Base-by-base conservation (phyloP, 2,888 invertebrate species). In the Tridacna gigas region DNA sequence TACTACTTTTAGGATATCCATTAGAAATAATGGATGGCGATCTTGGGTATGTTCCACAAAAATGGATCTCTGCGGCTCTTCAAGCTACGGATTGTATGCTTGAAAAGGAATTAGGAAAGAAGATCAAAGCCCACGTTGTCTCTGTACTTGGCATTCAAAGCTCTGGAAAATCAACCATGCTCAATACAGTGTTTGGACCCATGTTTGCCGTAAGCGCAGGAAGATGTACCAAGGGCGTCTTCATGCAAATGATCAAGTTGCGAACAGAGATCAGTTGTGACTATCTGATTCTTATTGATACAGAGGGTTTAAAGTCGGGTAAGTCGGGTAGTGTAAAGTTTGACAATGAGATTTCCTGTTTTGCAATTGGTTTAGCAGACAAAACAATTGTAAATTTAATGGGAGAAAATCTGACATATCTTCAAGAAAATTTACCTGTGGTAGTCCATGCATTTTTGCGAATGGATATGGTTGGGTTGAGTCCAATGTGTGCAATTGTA, bases 61-160 rank as follows among this genome's bases (percentile, higher is more conserved):
- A 20, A n/a, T 80, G 80, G 80, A 28, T 80, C 12, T 20, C 3
- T 0, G n/a, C n/a, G 0, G 25, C 75, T 0, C 37, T 73, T 5
- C 3, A 0, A 0, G 37, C 26, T 28, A 28, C 37, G 5, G 28
- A 37, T 37, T 37, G 7, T 37, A 4, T 37, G 2, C 37, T 37
- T 37, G 37, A 37, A n/a, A 25, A 28, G 11, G 74, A n/a, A 74
- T 5, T 51, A 56, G 18, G 22, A 4, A 26, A 56, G 20, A 74
- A 74, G 12, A 22, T 25, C 0, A 66, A 47, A 67, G 26, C 74
- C 0, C 67, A 80, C 25, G 48, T 66, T 0, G 15, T 86, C 15
- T 79, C 83, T 18, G 75, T 80, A 18, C 47, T 86, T n/a, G 86
- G 86, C 13, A 83, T 82, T 37, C 83, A 86, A 48, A 83, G 86